Percentiles rank a stretch among this genome's conserved stretches.
Conservation (phyloP, 1,140 invertebrate genomes). For the Drosophila albomicans region DNA sequence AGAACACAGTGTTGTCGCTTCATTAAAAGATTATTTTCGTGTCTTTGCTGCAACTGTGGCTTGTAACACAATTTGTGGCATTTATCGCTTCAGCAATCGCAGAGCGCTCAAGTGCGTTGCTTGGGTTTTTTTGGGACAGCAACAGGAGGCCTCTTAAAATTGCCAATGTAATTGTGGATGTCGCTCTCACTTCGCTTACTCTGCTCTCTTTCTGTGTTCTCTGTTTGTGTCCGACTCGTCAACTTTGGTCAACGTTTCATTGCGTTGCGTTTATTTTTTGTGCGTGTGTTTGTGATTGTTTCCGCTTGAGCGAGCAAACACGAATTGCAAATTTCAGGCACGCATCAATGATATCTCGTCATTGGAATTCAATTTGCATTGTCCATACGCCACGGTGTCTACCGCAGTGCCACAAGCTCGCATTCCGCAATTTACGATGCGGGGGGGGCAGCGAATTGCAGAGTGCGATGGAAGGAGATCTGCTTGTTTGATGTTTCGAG, state of each 20-base stretch:
- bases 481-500: conserved; percentile 4
- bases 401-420: conserved; percentile 51
- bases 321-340: conserved; percentile 80
- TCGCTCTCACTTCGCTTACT: not conserved
- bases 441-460: not conserved
- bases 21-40: conserved; percentile 6
- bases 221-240: conserved; percentile 9
- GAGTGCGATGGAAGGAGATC: not conserved
- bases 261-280: conserved; percentile 35
- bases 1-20: not conserved
- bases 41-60: conserved; percentile 9
- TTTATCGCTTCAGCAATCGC: not conserved
- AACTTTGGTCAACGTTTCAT: conserved; percentile 24
- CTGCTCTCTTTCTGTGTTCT: not conserved
- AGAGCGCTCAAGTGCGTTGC: conserved; percentile 18
- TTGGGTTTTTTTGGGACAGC: conserved; percentile 23
- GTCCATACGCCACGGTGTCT: conserved; percentile 49
- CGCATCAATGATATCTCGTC: conserved; percentile 79
- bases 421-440: conserved; percentile 31
- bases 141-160: conserved; percentile 19
- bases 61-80: conserved; percentile 15
- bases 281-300: conserved; percentile 60
- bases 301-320: conserved; percentile 73
- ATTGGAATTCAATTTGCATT: conserved; percentile 82
- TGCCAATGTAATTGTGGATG: conserved; percentile 41